Evolutionary conservation across 2,888 invertebrate species (phyloP), one percentile per base, ranked within the genome.

Genomic region (Plusia festucae): DNA sequence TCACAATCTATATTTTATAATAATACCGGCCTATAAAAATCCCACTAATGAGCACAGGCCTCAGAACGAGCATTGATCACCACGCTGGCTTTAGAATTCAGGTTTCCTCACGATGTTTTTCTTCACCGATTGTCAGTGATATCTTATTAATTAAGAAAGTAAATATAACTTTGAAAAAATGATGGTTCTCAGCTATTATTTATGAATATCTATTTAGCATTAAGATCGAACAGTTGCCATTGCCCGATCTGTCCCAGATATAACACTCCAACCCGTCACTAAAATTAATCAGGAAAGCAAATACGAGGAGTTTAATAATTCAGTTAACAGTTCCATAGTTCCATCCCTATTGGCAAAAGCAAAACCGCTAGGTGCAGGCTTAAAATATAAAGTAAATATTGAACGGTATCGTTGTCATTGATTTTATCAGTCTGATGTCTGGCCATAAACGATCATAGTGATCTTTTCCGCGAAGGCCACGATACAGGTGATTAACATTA

Each of bases 401-500:
- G 20, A 20, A 49, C 2, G 46, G 18, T 49, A 9, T 11, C 46
- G 18, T 11, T 11, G 40, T 18, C 46, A 18, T 49, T 20, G 18
- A 49, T 55, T 68, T 56, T 53, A 68, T 73, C 68, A 71, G 62
- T 63, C 24, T 30, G 8, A 68, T 54, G 62, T 53, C 55, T 56
- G 51, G 34, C 62, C 59, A 7, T 62, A 49, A 73, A 72, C 68
- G 63, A 53, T 71, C 71, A 20, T 22, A 58, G 15, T 54, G 15
- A 46, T 60, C n/a, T 53, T 66, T 57, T 66, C 34, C 51, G 30
- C 57, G 53, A 66, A 58, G 30, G 58, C 66, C 72, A 66, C 3
- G 53, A 66, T 30, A 66, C 58, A 60, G 30, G 60, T 66, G 51
- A 72, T 70, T 72, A 70, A 22, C 72, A 70, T 34, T 40, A 34